phyloP scores from a whole-genome alignment of 1,140 invertebrate genomes.

The Holotrichia oblita region DNA sequence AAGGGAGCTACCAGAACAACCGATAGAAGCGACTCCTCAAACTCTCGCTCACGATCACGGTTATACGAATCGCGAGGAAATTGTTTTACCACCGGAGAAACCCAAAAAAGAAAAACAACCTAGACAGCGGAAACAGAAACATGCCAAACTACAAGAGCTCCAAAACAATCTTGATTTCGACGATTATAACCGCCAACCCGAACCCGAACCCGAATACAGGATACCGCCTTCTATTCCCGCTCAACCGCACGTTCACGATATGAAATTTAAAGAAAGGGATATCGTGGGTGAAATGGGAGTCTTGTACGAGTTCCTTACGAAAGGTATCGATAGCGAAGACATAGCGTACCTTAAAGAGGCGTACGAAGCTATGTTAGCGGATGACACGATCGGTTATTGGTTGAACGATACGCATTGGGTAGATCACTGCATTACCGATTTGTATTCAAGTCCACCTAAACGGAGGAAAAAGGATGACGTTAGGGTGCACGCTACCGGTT shows the following conservation, averaged over 20 bases:
- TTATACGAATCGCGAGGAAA: constrained; percentile 50
- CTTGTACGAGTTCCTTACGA: constrained; percentile 86
- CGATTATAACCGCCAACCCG: constrained; percentile 60
- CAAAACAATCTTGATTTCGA: constrained; percentile 60
- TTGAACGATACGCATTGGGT: constrained; percentile 98
- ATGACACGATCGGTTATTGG: constrained; percentile 87
- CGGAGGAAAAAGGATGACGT: constrained; percentile 71
- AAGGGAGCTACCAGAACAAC: constrained; percentile 47
- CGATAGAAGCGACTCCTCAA: constrained; percentile 42
- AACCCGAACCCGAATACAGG: constrained; percentile 39
- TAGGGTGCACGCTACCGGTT: constrained; percentile 81
- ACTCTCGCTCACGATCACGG: constrained; percentile 61
- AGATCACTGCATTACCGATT: constrained; percentile 87
- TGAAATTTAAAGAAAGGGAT: constrained; percentile 72
- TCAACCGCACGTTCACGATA: constrained; percentile 46
- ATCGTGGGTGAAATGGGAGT: constrained; percentile 81
- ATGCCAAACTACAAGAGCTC: constrained; percentile 61
- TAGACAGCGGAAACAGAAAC: constrained; percentile 55
- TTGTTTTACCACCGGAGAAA: constrained; percentile 42
- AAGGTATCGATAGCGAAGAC: constrained; percentile 90
- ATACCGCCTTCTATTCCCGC: constrained; percentile 49
- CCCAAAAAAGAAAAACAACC: constrained; percentile 50
- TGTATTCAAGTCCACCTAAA: constrained; percentile 75
- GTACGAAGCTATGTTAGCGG: constrained; percentile 86
- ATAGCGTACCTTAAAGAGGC: constrained; percentile 84